Evolutionary conservation across 2,888 invertebrate species (phyloP).

Genomic region (Auanema freiburgensis): DNA sequence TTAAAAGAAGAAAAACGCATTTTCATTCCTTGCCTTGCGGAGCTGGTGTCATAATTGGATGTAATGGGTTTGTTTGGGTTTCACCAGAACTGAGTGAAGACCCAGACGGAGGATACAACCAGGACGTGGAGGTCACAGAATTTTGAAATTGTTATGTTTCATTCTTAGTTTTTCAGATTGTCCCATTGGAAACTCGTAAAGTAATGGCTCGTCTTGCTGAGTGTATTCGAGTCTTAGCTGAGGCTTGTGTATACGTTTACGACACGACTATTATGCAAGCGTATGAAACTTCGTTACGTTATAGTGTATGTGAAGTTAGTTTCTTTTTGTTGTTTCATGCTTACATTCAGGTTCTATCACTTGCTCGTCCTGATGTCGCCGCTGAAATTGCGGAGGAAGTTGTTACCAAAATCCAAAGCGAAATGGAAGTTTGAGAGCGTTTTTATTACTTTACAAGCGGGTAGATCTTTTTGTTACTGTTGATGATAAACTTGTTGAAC

Average conservation of each 20-base stretch:
- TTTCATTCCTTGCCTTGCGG: constrained; percentile 91
- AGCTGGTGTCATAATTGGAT: constrained; percentile 87
- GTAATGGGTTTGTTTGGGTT: constrained; percentile 85
- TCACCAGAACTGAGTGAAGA: constrained; percentile 66
- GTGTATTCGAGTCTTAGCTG: constrained; percentile 82
- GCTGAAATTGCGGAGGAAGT: constrained; percentile 42
- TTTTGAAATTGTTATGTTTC: too few species aligned
- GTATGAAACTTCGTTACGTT: constrained; percentile 77
- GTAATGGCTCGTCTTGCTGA: constrained; percentile 86
- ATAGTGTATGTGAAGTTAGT: constrained; percentile 3
- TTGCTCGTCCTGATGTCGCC: constrained; percentile 36
- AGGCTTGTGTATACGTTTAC: constrained; percentile 84
- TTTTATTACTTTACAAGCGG: neutral
- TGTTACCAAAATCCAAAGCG: constrained; percentile 22
- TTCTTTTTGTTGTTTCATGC: neutral
- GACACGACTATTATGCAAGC: constrained; percentile 85
- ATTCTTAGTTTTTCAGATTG: constrained; percentile 69
- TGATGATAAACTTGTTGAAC: neutral
- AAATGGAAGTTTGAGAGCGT: constrained; percentile 14
- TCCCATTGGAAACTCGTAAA: constrained; percentile 77
- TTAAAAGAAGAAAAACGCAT: constrained; percentile 90
- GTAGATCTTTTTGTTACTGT: constrained; percentile 1
- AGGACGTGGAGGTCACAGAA: constrained; percentile 71
- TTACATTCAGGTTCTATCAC: constrained; percentile 29
- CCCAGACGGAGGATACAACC: constrained; percentile 74